A percentile compares a stretch with the other conserved stretches of the same genome.
Conservation (phyloP, 2,888 invertebrate genomes). For the Idaea aversata region DNA sequence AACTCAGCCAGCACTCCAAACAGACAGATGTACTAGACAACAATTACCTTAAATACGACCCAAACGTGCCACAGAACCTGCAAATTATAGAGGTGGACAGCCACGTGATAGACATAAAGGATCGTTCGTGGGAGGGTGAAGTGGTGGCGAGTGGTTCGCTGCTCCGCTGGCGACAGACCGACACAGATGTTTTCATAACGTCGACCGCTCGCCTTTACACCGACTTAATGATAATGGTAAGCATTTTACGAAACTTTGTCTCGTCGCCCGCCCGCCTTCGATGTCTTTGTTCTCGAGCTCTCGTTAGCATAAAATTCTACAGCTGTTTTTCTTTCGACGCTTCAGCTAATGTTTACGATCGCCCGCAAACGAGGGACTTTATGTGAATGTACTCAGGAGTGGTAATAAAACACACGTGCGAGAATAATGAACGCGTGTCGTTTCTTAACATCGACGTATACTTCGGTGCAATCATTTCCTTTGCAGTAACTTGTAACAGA, state of each 20-base stretch:
- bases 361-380: constrained; percentile 1
- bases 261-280: constrained; percentile 12
- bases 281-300: constrained; percentile 11
- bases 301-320: constrained; percentile 24
- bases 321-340: constrained; percentile 15
- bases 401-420: background rate
- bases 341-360: constrained; percentile 2
- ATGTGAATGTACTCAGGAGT: background rate
- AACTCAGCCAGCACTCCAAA: constrained; percentile 58
- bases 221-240: constrained; percentile 71
- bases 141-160: constrained; percentile 63
- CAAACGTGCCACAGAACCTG: constrained; percentile 67
- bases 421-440: background rate
- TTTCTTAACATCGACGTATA: background rate
- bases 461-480: background rate
- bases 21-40: constrained; percentile 52
- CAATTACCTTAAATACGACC: constrained; percentile 69
- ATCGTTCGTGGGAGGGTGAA: constrained; percentile 58
- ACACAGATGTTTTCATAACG: constrained; percentile 57
- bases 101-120: constrained; percentile 67
- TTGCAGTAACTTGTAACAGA: background rate
- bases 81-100: constrained; percentile 69
- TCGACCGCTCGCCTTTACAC: constrained; percentile 60
- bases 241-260: constrained; percentile 26
- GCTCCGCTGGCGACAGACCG: constrained; percentile 61